Evolutionary conservation across 2,797 vertebrate species (phyloP).

Genomic region (Thalassophryne amazonica): DNA sequence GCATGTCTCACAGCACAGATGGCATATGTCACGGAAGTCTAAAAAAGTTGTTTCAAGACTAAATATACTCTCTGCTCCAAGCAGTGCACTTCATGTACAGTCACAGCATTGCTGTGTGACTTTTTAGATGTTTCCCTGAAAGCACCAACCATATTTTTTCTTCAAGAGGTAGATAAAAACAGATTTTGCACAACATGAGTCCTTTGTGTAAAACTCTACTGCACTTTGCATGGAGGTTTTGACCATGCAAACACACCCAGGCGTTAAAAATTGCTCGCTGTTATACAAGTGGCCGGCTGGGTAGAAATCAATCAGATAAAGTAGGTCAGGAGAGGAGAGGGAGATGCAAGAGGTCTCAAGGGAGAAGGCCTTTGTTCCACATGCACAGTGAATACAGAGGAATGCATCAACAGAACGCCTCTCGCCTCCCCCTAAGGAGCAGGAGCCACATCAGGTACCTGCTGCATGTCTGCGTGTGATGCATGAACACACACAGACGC

Average conservation of each 20-base stretch:
- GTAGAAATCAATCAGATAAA: conserved; percentile 71
- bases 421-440: conserved; percentile 25
- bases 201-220: too few species aligned
- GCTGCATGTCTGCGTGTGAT: conserved; percentile 21
- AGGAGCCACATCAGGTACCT: conserved; percentile 19
- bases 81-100: too few species aligned
- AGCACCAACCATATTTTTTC: too few species aligned
- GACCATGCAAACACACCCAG: neutral
- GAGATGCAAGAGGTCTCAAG: conserved; percentile 49
- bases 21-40: too few species aligned
- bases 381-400: conserved; percentile 43
- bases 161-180: too few species aligned
- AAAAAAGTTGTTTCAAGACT: too few species aligned
- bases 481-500: conserved; percentile 34
- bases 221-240: neutral
- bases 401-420: conserved; percentile 56
- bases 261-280: conserved; percentile 14
- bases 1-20: too few species aligned
- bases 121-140: too few species aligned
- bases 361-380: conserved; percentile 63
- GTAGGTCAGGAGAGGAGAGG: conserved; percentile 56
- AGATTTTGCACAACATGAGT: too few species aligned
- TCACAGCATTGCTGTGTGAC: too few species aligned
- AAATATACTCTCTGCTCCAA: too few species aligned
- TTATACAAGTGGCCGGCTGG: conserved; percentile 62